Evolutionary conservation across 2,113 vertebrate genomes (phyloP).

Genomic region (Alces alces): DNA sequence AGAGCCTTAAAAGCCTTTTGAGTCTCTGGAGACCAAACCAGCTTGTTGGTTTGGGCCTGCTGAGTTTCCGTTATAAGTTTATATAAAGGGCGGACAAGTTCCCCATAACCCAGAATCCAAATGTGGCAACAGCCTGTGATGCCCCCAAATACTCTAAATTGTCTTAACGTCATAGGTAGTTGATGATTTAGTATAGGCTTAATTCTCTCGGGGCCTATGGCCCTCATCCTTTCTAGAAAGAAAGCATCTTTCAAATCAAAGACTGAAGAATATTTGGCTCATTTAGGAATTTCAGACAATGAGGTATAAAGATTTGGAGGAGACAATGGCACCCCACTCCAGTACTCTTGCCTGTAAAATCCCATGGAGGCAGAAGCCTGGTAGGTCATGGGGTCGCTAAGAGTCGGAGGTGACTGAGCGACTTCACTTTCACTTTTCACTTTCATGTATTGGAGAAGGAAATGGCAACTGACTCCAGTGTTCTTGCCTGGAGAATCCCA

Average conservation of each 20-base stretch:
- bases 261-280: neutral
- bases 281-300: neutral
- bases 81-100: neutral
- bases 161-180: neutral
- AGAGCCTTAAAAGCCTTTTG: neutral
- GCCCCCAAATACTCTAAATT: neutral
- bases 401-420: too few relatives aligned
- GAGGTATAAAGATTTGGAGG: neutral
- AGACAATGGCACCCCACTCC: too few relatives aligned
- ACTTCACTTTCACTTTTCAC: too few relatives aligned
- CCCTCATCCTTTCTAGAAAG: neutral
- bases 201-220: neutral
- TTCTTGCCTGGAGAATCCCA: too few relatives aligned
- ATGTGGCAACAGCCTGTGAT: neutral
- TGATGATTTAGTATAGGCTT: neutral
- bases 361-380: too few relatives aligned
- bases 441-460: too few relatives aligned
- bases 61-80: neutral
- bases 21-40: neutral
- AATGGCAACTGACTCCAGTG: too few relatives aligned
- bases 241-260: neutral
- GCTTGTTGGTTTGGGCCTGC: neutral
- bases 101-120: neutral
- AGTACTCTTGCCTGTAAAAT: too few relatives aligned
- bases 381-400: too few relatives aligned